phyloP scores from a whole-genome alignment of 2,797 vertebrate species.

The Distichodus sexfasciatus region DNA sequence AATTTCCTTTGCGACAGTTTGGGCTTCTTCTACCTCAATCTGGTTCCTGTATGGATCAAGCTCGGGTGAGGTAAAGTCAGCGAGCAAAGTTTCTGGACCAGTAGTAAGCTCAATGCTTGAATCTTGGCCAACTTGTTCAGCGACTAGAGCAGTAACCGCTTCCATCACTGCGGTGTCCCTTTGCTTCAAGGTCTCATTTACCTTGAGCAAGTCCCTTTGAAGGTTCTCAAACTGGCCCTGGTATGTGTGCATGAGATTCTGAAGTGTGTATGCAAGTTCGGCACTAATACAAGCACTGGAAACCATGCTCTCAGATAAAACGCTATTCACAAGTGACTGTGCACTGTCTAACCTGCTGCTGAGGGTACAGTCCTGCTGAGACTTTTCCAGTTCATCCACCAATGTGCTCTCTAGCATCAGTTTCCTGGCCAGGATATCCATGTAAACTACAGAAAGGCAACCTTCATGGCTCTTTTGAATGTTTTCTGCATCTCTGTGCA shows the following conservation, averaged over 20 bases:
- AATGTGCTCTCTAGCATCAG: constrained; percentile 85
- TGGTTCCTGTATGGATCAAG: constrained; percentile 71
- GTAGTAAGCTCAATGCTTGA: constrained; percentile 69
- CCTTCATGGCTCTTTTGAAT: constrained; percentile 69
- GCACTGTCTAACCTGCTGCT: constrained; percentile 31
- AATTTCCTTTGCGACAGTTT: constrained; percentile 64
- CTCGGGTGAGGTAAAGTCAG: constrained; percentile 65
- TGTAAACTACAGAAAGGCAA: constrained; percentile 71
- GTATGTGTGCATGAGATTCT: constrained; percentile 82
- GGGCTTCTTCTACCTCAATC: constrained; percentile 69
- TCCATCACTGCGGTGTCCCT: constrained; percentile 78
- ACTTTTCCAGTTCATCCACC: constrained; percentile 74
- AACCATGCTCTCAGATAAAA: constrained; percentile 52
- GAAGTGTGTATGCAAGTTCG: constrained; percentile 82
- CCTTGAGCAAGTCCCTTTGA: constrained; percentile 79
- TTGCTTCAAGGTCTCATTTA: constrained; percentile 76
- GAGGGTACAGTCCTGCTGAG: constrained; percentile 39
- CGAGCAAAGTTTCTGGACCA: constrained; percentile 60
- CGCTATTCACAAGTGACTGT: constrained; percentile 45
- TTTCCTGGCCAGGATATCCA: constrained; percentile 82
- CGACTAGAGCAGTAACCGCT: constrained; percentile 76
- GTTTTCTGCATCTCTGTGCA: constrained; percentile 74
- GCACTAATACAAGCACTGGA: constrained; percentile 79
- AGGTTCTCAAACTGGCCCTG: constrained; percentile 79
- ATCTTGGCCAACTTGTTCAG: constrained; percentile 79